Conservation (phyloP, 2,113 vertebrate genomes). For the Scomber scombrus region DNA sequence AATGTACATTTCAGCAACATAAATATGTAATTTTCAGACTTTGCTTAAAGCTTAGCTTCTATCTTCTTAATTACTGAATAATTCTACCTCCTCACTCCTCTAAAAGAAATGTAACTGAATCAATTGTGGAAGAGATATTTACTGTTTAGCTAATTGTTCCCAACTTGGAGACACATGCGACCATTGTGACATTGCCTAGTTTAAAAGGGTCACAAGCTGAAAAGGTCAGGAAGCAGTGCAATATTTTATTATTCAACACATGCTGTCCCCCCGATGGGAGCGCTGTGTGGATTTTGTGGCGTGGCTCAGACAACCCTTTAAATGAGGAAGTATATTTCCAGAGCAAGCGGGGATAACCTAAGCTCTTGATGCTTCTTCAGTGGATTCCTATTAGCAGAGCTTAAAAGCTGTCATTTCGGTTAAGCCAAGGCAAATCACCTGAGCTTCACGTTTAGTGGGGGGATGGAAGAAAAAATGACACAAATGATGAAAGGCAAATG, state of each 20-base stretch:
- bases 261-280: conserved; percentile 15
- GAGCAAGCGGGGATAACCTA: conserved; percentile 48
- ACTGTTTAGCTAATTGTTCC: not conserved
- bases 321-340: conserved; percentile 37
- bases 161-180: not conserved
- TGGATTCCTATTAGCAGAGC: conserved; percentile 66
- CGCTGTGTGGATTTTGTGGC: conserved; percentile 29
- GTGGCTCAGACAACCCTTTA: conserved; percentile 37
- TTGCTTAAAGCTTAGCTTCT: not conserved
- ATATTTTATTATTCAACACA: conserved; percentile 45
- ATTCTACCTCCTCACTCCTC: not conserved
- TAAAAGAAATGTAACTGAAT: not conserved
- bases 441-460: conserved; percentile 13
- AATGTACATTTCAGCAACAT: not conserved
- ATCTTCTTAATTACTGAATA: not conserved
- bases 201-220: conserved; percentile 2
- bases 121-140: not conserved
- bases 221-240: conserved; percentile 5
- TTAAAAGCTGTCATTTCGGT: conserved; percentile 70
- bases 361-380: conserved; percentile 70
- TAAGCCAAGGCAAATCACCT: conserved; percentile 62
- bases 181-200: not conserved
- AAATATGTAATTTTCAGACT: not conserved
- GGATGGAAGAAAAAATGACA: conserved; percentile 26
- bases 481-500: conserved; percentile 33